Evolutionary conservation across 2,888 invertebrate genomes (phyloP), one percentile per base, ranked within the genome.

Genomic region (Drepana falcataria): DNA sequence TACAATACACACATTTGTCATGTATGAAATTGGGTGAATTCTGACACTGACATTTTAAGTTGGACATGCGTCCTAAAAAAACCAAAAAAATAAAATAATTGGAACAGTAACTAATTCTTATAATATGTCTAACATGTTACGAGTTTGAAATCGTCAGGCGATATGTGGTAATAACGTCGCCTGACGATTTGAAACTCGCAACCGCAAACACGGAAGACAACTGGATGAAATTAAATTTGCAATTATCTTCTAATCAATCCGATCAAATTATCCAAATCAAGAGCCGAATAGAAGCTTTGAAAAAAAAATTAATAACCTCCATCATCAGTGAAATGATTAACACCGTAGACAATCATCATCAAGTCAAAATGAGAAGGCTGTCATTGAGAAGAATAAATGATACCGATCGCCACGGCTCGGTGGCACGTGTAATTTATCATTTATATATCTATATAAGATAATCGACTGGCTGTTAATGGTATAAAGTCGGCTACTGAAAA

Each of bases 401-500:
- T 69, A 60, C 40, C 51, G 51, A 51, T 51, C 51, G 51, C 7
- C 40, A 40, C 34, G 9, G 21, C 51, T 51, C 44, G 49, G 21
- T 44, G 41, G 51, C 40, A 51, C 53, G 58, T 57, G 55, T 60
- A 57, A 66, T 69, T 66, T 68, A 71, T 71, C 65, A 65, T 66
- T 59, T 62, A 47, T 56, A 51, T 51, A 51, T 51, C 51, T 51
- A 51, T 44, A 44, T 9, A 5, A 51, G 51, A 51, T 51, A 51
- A 51, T 51, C 49, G 40, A 33, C 51, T 40, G 51, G 21, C 51
- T 37, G 51, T 51, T 51, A 51, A 51, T 72, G 72, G 68, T 73
- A 73, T 61, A 65, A 71, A 69, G 77, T 72, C 72, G 56, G 84
- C 85, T 85, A 82, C 85, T 64, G 80, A 65, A 69, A 69, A 70